A percentile compares a stretch with the other conserved stretches of the same genome.
Evolutionary conservation across 1,140 invertebrate genomes (phyloP).

Genomic region (Chymomyza costata): DNA sequence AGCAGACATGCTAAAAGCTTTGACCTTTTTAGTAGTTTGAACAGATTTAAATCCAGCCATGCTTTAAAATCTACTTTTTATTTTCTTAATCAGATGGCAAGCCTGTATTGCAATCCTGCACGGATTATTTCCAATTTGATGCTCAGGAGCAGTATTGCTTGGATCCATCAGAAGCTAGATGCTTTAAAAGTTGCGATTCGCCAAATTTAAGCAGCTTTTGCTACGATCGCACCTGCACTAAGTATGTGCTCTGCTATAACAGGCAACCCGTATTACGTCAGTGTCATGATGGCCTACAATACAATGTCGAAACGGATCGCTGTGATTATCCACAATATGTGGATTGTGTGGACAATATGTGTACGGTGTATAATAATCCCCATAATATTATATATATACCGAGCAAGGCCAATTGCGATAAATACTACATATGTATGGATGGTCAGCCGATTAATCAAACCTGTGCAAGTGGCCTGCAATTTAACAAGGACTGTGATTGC

Average conservation of each 20-base stretch:
- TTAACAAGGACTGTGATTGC: constrained; percentile 37
- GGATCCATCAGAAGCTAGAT: too few relatives aligned
- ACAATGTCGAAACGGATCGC: constrained; percentile 57
- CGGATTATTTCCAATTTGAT: too few relatives aligned
- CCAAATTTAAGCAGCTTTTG: constrained; percentile 38
- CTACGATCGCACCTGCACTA: constrained; percentile 62
- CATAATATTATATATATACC: constrained; percentile 47
- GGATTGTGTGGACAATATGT: constrained; percentile 65
- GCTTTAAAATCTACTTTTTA: too few relatives aligned
- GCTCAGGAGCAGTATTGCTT: too few relatives aligned
- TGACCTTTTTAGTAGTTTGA: too few relatives aligned
- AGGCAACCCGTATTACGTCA: constrained; percentile 46
- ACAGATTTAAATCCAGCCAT: too few relatives aligned
- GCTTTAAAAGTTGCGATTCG: too few relatives aligned
- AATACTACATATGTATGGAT: constrained; percentile 58
- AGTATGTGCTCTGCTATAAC: constrained; percentile 63
- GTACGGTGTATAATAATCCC: constrained; percentile 28
- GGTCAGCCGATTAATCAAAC: constrained; percentile 40
- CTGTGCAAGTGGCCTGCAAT: constrained; percentile 46
- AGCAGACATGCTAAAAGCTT: too few relatives aligned
- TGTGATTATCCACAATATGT: constrained; percentile 63
- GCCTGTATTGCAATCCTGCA: too few relatives aligned
- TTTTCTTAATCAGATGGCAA: too few relatives aligned
- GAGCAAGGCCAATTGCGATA: constrained; percentile 54
- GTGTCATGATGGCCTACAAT: constrained; percentile 57